A percentile compares a stretch with the other conserved stretches of the same genome.
Conservation (phyloP, 2,113 vertebrate genomes). For the Isurus oxyrinchus region DNA sequence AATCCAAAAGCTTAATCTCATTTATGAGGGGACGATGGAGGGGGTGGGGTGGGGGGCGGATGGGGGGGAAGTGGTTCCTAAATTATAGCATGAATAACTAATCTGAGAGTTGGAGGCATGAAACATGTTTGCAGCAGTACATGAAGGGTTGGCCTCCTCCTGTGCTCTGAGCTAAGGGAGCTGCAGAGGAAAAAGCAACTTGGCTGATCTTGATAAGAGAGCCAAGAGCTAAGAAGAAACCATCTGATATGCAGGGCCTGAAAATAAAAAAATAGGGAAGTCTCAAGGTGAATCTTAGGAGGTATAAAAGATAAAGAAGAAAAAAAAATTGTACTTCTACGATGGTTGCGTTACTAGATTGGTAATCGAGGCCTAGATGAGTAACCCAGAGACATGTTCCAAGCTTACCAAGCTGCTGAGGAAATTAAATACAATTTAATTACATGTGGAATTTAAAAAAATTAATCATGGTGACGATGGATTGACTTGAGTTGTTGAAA, state of each 20-base stretch:
- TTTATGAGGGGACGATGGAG: not conserved
- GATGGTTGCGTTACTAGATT: not conserved
- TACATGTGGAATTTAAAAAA: not conserved
- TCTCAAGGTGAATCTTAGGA: not conserved
- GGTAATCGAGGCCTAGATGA: not conserved
- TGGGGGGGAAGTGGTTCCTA: not conserved
- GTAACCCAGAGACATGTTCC: not conserved
- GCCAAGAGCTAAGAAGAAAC: not conserved
- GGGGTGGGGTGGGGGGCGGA: not conserved
- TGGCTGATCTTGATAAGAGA: not conserved
- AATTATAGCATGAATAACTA: not conserved
- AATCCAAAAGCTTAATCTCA: not conserved
- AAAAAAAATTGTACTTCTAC: not conserved
- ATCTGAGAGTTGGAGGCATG: not conserved
- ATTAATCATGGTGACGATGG: no score
- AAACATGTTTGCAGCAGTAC: not conserved
- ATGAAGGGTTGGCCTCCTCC: not conserved
- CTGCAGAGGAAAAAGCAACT: not conserved
- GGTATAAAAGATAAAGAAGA: not conserved
- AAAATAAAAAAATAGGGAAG: not conserved
- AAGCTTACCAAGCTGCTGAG: not conserved
- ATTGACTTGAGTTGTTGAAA: no score
- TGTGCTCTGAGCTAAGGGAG: not conserved
- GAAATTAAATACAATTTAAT: not conserved
- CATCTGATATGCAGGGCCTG: not conserved